A percentile compares a stretch with the other conserved stretches of the same genome.
Evolutionary conservation across 2,113 vertebrate species (phyloP).

Genomic region (Triplophysa siluroides): DNA sequence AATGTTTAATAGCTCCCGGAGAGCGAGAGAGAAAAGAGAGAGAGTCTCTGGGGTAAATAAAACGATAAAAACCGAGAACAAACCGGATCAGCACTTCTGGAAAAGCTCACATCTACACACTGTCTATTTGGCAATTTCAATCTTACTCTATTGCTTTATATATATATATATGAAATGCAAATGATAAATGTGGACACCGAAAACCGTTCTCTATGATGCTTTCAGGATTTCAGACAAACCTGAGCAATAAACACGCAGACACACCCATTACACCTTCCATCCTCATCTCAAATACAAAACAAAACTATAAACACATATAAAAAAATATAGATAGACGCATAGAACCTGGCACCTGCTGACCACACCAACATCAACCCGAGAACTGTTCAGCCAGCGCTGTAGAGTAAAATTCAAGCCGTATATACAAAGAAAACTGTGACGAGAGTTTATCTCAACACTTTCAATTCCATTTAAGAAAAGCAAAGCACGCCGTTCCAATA

Average conservation of each 20-base stretch:
- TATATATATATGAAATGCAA: no score
- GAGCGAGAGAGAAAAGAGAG: neutral
- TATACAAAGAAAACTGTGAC: neutral
- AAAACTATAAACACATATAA: slow-evolving; percentile 18
- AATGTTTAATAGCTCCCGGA: neutral
- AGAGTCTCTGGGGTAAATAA: slow-evolving; percentile 1
- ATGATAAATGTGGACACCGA: no score
- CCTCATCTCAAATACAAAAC: neutral
- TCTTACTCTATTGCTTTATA: no score
- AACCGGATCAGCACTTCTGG: slow-evolving; percentile 33
- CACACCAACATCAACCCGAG: slow-evolving; percentile 20
- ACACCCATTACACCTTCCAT: neutral
- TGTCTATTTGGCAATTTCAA: no score
- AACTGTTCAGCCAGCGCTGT: neutral
- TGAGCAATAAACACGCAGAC: neutral
- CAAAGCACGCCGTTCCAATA: neutral
- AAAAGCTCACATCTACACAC: neutral
- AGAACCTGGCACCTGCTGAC: slow-evolving; percentile 36
- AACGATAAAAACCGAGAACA: slow-evolving; percentile 40
- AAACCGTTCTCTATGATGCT: no score
- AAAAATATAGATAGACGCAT: neutral
- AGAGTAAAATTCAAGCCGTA: neutral
- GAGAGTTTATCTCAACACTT: no score
- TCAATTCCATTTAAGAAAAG: neutral
- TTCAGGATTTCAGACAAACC: neutral